Base-by-base conservation (phyloP, 2,113 vertebrate species). In the Boleophthalmus pectinirostris region DNA sequence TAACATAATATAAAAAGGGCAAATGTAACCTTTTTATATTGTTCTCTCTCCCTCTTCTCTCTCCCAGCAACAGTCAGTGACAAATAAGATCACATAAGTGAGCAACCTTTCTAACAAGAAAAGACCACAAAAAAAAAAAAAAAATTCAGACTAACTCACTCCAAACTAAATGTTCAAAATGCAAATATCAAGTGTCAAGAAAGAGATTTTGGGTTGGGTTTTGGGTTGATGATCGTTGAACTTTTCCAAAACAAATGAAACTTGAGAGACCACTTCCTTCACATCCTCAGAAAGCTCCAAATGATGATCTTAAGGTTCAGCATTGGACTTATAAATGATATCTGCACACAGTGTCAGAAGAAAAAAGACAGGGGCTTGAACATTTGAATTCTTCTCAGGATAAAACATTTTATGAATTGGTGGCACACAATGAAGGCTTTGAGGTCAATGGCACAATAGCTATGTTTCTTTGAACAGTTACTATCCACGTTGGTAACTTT, bases 191-290 rank as follows among this genome's bases (percentile, higher is more conserved):
- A 64, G 20, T 13, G n/a, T 64, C 33, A 35, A 38, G 20, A 64
- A 13, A 35, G n/a, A 43, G 29, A 38, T 64, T 38, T 35, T 38
- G 33, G 33, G 9, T 21, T 64, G 33, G 61, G 33, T 64, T 35
- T 43, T 38, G 18, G 10, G 33, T 64, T 18, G 2, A 43, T 38
- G 58, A 16, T 18, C 15, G 25, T 18, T 61, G 16, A 61, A 64
- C 61, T 38, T 25, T 64, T 38, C 33, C 61, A 64, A 38, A 64
- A 64, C 33, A 43, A 64, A 43, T 43, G 0, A 43, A 64, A 64
- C 60, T 20, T 8, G 20, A 64, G 60, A 3, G n/a, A 64, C 61
- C 61, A 64, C 61, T 64, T 64, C 61, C 61, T 64, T 33, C 25
- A 61, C 24, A 33, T 61, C 53, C 14, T 56, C 21, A 24, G 51